Base-by-base conservation (phyloP, 2,888 invertebrate species). In the Acanthosepion pharaonis region DNA sequence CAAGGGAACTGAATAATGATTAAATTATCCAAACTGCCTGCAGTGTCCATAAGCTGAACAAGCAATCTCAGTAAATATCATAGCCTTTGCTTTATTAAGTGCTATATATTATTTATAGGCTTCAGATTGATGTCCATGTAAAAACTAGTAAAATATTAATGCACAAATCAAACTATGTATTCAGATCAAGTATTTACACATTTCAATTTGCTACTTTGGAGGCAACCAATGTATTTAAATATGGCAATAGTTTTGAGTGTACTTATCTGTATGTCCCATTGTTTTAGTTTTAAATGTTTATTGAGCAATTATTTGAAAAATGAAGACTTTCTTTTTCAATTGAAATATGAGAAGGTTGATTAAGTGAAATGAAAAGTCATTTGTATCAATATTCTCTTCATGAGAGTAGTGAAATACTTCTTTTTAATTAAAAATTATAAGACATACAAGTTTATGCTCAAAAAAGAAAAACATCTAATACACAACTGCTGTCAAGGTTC, bases 1-100 rank as follows among this genome's bases (percentile, higher is more conserved):
- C 78, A 78, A 78, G 78, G 78, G 78, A 78, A 33, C n/a, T n/a
- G 78, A 78, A 78, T 78, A 78, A 78, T 78, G n/a, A 78, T 78
- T 78, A 78, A 78, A 78, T 78, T 78, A 78, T 78, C 15, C n/a
- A 15, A n/a, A 33, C 78, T 78, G 15, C n/a, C n/a, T n/a, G 11
- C 15, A 78, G 78, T 78, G 78, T 78, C 78, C n/a, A 8, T n/a
- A n/a, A 78, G n/a, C 33, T n/a, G n/a, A 78, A n/a, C n/a, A 78
- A 78, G 23, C n/a, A 78, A 78, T 15, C n/a, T 78, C n/a, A 33
- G 9, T 78, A 78, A 78, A 78, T 78, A 78, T 78, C 78, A 59
- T 23, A 5, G 15, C 23, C n/a, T 1, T 33, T 78, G n/a, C 23
- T n/a, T 33, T 33, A n/a, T 78, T 78, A 78, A 78, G 78, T 78